Evolutionary conservation across 2,113 vertebrate species (phyloP), one percentile per base, ranked within the genome.

Genomic region (Phalacrocorax carbo): DNA sequence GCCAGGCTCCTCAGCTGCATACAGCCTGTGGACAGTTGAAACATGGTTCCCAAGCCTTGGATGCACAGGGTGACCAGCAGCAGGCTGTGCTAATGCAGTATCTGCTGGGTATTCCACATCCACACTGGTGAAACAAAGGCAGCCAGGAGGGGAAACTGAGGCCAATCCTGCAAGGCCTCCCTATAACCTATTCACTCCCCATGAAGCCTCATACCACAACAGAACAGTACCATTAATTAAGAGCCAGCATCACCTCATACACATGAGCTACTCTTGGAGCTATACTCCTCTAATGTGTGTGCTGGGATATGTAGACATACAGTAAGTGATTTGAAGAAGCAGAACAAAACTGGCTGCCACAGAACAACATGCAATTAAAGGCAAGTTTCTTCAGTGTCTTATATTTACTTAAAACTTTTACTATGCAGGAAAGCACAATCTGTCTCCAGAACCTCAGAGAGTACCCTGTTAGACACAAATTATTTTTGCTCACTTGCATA

Each of bases 401-500:
- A 75, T 0, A 0, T 55, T 70, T 76, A 78, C 49, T 61, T 78
- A 44, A 44, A 96, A 79, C 32, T 79, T 79, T 2, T 15, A 20
- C 27, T 32, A 51, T 11, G 25, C 49, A 65, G 85, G 21, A 68
- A 90, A 57, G 15, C 29, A 73, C 32, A 26, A 64, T 72, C 54
- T 91, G 51, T 40, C 42, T 88, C 38, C 38, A 80, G 58, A 76
- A 81, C 32, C 42, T 88, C 80, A 81, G 51, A 69, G 15, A 20
- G 23, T 25, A 70, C 15, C 36, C 65, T 54, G 54, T 58, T 69
- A 85, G 66, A 54, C 12, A 4, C 52, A 93, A 79, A 82, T 91
- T 69, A 91, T 91, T 97, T 89, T 91, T 90, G 70, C 49, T 94
- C 46, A 48, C 81, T 95, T 91, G 78, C 84, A 96, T 93, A 95